Conservation (phyloP, 2,888 invertebrate genomes). For the Creontiades dilutus region DNA sequence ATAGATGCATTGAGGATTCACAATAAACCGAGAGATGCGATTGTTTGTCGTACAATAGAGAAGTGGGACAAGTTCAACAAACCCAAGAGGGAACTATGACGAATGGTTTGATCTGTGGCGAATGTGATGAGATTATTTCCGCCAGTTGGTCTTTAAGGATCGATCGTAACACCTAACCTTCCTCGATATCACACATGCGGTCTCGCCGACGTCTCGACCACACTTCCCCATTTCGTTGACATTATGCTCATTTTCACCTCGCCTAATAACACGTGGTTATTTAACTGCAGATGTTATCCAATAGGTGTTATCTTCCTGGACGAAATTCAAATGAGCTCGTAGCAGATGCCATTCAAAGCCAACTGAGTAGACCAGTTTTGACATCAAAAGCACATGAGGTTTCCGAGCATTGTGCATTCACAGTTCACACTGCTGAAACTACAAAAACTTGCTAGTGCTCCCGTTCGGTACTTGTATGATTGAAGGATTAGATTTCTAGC, state of each 20-base stretch:
- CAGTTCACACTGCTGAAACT: too few species aligned
- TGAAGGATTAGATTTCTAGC: too few species aligned
- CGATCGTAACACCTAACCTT: background rate
- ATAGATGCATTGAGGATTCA: too few species aligned
- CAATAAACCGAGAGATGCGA: too few species aligned
- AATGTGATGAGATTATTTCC: conserved; percentile 46
- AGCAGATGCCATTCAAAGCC: too few species aligned
- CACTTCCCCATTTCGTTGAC: background rate
- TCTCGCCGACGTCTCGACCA: background rate
- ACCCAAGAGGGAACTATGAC: background rate
- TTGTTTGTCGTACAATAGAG: background rate
- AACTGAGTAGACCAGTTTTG: too few species aligned
- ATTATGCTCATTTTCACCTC: background rate
- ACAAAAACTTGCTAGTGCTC: too few species aligned
- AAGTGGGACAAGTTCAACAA: conserved; percentile 23
- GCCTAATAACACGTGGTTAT: background rate
- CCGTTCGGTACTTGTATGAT: too few species aligned
- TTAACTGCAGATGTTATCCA: background rate
- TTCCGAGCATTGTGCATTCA: too few species aligned
- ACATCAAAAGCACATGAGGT: too few species aligned
- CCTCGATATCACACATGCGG: background rate
- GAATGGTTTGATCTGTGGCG: conserved; percentile 28
- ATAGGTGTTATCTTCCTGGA: too few species aligned
- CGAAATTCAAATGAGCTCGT: too few species aligned
- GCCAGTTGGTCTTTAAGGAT: background rate